These are phyloP conservation scores for Drosophila imparisetae DNA, from an alignment of 2,888 invertebrate genomes.

Conservation along the genomic window DNA sequence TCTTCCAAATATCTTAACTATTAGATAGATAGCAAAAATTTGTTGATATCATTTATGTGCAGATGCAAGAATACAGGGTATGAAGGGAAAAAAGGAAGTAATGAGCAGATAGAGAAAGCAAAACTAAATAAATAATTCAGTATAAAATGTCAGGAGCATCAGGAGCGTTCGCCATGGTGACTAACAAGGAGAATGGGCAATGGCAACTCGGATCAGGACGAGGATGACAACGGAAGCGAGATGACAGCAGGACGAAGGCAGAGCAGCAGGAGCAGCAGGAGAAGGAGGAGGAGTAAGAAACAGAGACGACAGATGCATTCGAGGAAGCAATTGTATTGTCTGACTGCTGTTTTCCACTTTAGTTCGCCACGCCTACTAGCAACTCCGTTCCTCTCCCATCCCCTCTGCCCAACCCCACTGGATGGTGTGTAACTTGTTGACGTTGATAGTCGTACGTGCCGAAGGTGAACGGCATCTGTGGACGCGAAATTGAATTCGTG, in stretches of 20 bases:
- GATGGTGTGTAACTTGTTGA: constrained; percentile 73
- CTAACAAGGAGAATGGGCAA: constrained; percentile 38
- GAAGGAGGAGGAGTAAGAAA: not conserved
- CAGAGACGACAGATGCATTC: constrained; percentile 62
- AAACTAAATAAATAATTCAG: constrained; percentile 80
- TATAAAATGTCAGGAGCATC: constrained; percentile 75
- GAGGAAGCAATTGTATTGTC: constrained; percentile 79
- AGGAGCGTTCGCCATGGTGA: constrained; percentile 56
- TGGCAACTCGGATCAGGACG: not conserved
- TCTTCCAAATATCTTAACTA: not conserved
- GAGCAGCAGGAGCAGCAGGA: not conserved
- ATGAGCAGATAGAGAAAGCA: constrained; percentile 60
- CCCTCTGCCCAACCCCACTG: not conserved
- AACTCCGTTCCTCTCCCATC: not conserved
- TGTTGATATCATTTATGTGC: not conserved
- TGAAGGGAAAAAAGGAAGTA: constrained; percentile 53
- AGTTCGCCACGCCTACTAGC: constrained; percentile 61
- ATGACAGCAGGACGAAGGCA: constrained; percentile 33
- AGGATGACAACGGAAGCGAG: constrained; percentile 43
- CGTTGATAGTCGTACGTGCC: constrained; percentile 80
- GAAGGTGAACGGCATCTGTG: constrained; percentile 81
- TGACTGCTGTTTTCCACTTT: constrained; percentile 80
- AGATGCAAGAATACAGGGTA: constrained; percentile 17
- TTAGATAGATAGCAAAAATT: not conserved
- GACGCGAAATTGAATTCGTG: constrained; percentile 81